Evolutionary conservation across 2,888 invertebrate genomes (phyloP), one percentile per base, ranked within the genome.

Genomic region (Drosophila pullipes): DNA sequence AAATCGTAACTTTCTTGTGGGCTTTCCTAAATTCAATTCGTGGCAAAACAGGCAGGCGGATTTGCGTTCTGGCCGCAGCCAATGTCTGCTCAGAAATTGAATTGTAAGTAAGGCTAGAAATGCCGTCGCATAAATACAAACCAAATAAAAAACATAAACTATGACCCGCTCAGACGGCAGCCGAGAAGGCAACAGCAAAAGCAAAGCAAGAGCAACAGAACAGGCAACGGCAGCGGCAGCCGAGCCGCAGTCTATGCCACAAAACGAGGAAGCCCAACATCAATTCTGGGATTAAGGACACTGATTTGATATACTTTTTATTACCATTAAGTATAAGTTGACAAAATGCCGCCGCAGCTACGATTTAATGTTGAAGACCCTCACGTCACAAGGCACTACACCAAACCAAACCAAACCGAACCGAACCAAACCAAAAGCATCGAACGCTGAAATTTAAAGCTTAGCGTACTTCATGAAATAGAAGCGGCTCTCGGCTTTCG

Each of bases 231-330:
- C 25, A 39, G 28, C 18, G n/a, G 57, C n/a, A 41, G 6, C 16
- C 25, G 10, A 37, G 50, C 28, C 59, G 54, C 49, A 58, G 69
- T 62, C 68, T 69, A 67, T 35, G 78, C 69, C 76, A 54, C 83
- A 73, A 60, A 60, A 63, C 78, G 68, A 73, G 72, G 80, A 79
- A 90, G 78, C 85, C 80, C 85, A 82, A 89, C 90, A 91, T 91
- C 91, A 91, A 91, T 91, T 91, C 84, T 74, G 78, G 90, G 84
- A 91, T 91, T 91, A 87, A 84, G 91, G 91, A 90, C 89, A 91
- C 91, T 91, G 90, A 91, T 91, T 91, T 91, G 84, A 91, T 91
- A 91, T 91, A 90, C 91, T 91, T 91, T 91, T 91, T 91, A 91
- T 88, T 88, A 89, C 86, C 88, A 85, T 87, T 90, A 82, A 84